Conservation (phyloP, 2,888 invertebrate genomes). For the Rhingia campestris region DNA sequence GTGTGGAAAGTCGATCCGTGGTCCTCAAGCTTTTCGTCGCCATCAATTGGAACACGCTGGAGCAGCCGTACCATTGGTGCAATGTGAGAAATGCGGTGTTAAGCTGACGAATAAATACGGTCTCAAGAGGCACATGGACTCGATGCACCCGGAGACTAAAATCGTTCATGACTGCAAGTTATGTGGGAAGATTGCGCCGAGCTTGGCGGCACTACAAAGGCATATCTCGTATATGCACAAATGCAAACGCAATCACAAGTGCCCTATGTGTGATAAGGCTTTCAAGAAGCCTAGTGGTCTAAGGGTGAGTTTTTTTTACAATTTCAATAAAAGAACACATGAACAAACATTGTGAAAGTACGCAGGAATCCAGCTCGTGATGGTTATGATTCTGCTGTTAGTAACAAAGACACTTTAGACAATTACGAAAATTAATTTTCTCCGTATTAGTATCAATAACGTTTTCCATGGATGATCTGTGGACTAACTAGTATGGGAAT, state of each 20-base stretch:
- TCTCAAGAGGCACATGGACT: slow-evolving; percentile 79
- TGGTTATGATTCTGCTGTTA: too few species aligned
- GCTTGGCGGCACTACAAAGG: slow-evolving; percentile 77
- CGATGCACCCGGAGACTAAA: slow-evolving; percentile 77
- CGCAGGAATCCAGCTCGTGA: too few species aligned
- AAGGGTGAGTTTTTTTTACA: slow-evolving; percentile 63
- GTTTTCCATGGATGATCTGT: too few species aligned
- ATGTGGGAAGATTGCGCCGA: slow-evolving; percentile 78
- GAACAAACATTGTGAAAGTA: too few species aligned
- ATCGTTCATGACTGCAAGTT: slow-evolving; percentile 77
- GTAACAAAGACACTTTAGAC: too few species aligned
- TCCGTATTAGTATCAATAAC: too few species aligned
- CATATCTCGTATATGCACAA: slow-evolving; percentile 79
- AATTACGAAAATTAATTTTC: too few species aligned
- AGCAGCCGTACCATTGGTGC: slow-evolving; percentile 75
- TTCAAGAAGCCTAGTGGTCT: slow-evolving; percentile 79
- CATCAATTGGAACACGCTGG: slow-evolving; percentile 80
- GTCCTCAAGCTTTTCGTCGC: slow-evolving; percentile 77
- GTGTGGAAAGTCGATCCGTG: slow-evolving; percentile 79
- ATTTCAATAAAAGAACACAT: not conserved
- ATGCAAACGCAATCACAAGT: slow-evolving; percentile 78
- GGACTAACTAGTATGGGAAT: too few species aligned
- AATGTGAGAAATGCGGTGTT: slow-evolving; percentile 79
- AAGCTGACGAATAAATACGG: slow-evolving; percentile 78
- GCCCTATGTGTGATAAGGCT: slow-evolving; percentile 80